These are phyloP conservation scores for Trachelus troglodyta DNA, from an alignment of 2,888 invertebrate genomes.

Conservation along the genomic window DNA sequence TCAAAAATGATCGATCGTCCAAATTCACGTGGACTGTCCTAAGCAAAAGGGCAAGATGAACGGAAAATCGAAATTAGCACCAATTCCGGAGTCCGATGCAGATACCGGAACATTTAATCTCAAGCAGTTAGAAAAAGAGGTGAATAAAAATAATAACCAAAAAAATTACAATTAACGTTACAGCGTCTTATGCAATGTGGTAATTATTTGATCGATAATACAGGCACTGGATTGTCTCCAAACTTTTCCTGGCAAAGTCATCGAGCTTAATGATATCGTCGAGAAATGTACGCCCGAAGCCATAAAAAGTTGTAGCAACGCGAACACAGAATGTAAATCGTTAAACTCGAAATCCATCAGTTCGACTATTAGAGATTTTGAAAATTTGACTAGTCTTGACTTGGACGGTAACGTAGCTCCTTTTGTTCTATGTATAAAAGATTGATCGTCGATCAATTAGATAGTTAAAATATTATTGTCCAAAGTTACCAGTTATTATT, in stretches of 20 bases:
- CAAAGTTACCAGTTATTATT: conserved; percentile 41
- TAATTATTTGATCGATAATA: background rate
- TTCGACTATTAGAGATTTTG: conserved; percentile 36
- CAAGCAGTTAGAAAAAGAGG: conserved; percentile 50
- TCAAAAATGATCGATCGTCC: conserved; percentile 47
- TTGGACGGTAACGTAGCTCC: conserved; percentile 31
- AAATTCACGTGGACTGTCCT: conserved; percentile 53
- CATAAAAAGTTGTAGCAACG: conserved; percentile 31
- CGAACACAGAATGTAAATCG: conserved; percentile 19
- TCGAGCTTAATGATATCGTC: conserved; percentile 47
- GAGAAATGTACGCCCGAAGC: conserved; percentile 46
- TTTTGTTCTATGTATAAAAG: no score
- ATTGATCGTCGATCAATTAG: no score
- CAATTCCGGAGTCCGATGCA: conserved; percentile 27
- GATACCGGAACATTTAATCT: conserved; percentile 42
- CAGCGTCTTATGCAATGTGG: background rate
- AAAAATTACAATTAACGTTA: background rate
- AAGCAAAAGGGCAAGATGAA: conserved; percentile 23
- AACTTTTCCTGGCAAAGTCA: conserved; percentile 50
- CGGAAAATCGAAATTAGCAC: conserved; percentile 30
- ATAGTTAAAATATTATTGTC: conserved; percentile 17
- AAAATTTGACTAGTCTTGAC: conserved; percentile 34
- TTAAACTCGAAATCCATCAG: conserved; percentile 32
- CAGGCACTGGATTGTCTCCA: conserved; percentile 50
- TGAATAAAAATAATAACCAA: conserved; percentile 17